Evolutionary conservation across 2,113 vertebrate species (phyloP).

Genomic region (Cettia cetti): DNA sequence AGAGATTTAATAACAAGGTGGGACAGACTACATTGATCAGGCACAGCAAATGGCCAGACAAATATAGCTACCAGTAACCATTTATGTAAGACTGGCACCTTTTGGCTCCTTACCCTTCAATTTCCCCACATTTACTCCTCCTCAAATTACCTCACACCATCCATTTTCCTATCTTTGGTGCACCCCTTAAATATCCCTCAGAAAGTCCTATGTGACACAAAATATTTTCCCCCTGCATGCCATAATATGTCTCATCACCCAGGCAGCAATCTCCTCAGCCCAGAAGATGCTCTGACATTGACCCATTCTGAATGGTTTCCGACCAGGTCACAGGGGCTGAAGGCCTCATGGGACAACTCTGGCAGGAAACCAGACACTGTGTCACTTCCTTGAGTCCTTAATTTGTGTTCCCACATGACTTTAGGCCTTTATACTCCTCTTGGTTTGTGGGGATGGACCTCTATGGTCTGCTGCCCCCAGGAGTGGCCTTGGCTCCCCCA

Average conservation of each 20-base stretch:
- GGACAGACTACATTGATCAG: background rate
- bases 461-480: background rate
- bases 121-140: background rate
- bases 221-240: background rate
- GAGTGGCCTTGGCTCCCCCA: background rate
- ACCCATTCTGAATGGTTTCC: background rate
- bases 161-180: background rate
- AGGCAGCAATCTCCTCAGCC: background rate
- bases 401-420: background rate
- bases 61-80: background rate
- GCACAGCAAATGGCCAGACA: background rate
- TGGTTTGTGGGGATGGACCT: background rate
- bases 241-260: accelerated
- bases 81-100: background rate
- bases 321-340: background rate
- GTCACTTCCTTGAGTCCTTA: background rate
- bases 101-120: background rate
- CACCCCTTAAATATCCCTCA: background rate
- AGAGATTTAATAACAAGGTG: background rate
- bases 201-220: background rate
- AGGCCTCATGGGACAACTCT: background rate
- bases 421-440: background rate
- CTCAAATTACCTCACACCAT: background rate
- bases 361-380: background rate
- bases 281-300: background rate